Base-by-base conservation (phyloP, 2,797 vertebrate genomes). In the Lerista edwardsae region DNA sequence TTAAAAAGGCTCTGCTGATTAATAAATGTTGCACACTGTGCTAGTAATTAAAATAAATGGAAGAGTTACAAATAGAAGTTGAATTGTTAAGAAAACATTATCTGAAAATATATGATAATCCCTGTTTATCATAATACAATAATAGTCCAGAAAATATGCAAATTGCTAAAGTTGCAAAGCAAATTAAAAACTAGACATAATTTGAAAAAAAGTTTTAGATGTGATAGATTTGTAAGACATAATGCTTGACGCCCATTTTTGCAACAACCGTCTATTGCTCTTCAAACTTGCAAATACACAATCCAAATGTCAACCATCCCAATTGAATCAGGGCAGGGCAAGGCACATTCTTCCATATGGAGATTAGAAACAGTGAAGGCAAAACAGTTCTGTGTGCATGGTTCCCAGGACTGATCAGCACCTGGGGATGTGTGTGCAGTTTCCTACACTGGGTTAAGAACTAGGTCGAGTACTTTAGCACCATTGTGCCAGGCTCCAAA, bases 21-120 rank as follows among this genome's bases (percentile, higher is more conserved):
- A 97, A 97, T 96, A 97, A 96, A 96, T 94, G 94, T 94, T 94
- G 92, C 95, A 96, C 94, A 95, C 93, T 94, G 95, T 95, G 96
- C 94, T 96, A 94, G 93, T 97, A 97, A 97, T 98, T 98, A 97
- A 97, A 97, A 97, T 96, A 94, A 95, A 97, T 94, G 94, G 93
- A 96, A 95, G 95, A 95, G 94, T 95, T 97, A 94, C 95, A 96
- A 97, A 96, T 92, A 95, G 90, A 96, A 95, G 95, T 96, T 94
- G 90, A 95, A 96, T 93, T 95, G 94, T 95, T 96, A 94, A 91
- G 94, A 93, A 95, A 96, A 95, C 93, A 96, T 95, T 94, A 92
- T 95, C 93, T 95, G 93, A 94, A 96, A 95, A 94, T 93, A 91
- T 95, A 96, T 94, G 95, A 96, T 96, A 96, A 97, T 97, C 94